Evolutionary conservation across 2,888 invertebrate genomes (phyloP).

Genomic region (Drosophila subsilvestris): DNA sequence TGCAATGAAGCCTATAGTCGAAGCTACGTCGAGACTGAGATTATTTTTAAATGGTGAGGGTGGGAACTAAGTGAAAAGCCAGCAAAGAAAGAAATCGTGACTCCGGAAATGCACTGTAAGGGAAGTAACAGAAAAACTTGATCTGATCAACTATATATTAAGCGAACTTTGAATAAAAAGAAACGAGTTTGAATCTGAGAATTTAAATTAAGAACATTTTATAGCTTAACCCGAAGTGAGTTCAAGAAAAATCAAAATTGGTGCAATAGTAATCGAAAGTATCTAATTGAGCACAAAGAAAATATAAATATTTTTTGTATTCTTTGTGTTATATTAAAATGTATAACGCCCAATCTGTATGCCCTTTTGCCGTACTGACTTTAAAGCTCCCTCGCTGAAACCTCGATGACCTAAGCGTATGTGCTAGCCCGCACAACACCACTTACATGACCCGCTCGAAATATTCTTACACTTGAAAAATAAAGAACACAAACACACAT

Average conservation of each 20-base stretch:
- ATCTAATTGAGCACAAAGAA: too few species aligned
- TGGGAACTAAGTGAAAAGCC: not conserved
- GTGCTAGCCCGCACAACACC: constrained; percentile 9
- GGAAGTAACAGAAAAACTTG: not conserved
- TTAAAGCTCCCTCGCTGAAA: constrained; percentile 17
- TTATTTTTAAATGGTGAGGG: constrained; percentile 32
- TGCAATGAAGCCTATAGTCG: constrained; percentile 61
- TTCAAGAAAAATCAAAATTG: too few species aligned
- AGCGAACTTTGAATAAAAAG: not conserved
- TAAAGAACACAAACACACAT: not conserved
- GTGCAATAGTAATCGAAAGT: too few species aligned
- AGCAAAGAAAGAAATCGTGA: constrained; percentile 15
- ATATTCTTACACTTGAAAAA: not conserved
- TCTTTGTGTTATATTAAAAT: too few species aligned
- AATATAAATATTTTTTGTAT: too few species aligned
- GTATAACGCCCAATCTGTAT: too few species aligned
- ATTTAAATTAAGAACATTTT: too few species aligned
- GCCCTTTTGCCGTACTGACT: too few species aligned
- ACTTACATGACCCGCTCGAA: not conserved
- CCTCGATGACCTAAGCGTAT: constrained; percentile 21
- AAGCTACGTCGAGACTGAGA: constrained; percentile 50
- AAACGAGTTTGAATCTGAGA: too few species aligned
- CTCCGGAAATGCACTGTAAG: constrained; percentile 23
- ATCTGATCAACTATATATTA: not conserved
- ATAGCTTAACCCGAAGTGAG: too few species aligned